Evolutionary conservation across 2,888 invertebrate genomes (phyloP).

Genomic region (Sthenelais limicola): DNA sequence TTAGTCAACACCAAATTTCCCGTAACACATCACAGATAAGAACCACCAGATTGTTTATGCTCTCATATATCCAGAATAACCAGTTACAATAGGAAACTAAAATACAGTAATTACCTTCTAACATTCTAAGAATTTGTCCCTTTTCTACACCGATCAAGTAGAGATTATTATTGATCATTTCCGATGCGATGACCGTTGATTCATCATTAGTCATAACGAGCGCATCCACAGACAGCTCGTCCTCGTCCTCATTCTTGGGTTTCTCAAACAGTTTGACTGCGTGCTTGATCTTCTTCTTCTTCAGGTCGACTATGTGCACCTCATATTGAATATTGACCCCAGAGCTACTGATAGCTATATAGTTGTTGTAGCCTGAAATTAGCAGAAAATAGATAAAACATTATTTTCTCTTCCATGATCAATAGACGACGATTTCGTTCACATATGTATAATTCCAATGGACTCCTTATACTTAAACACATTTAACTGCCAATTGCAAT

Average conservation of each 20-base stretch:
- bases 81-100: too few species aligned
- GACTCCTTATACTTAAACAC: too few species aligned
- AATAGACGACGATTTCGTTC: too few species aligned
- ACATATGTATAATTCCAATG: too few species aligned
- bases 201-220: slow-evolving; percentile 31
- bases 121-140: background rate
- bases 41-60: too few species aligned
- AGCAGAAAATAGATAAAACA: background rate
- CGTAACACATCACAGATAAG: too few species aligned
- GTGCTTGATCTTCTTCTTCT: slow-evolving; percentile 46
- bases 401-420: background rate
- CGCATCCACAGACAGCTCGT: slow-evolving; percentile 26
- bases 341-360: background rate
- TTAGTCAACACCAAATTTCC: too few species aligned
- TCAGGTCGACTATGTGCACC: slow-evolving; percentile 47
- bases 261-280: slow-evolving; percentile 22
- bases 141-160: slow-evolving; percentile 17
- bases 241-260: slow-evolving; percentile 33
- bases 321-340: slow-evolving; percentile 15
- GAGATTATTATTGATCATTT: slow-evolving; percentile 9
- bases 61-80: too few species aligned
- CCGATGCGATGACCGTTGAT: background rate
- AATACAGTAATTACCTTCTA: slow-evolving; percentile 3
- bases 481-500: too few species aligned
- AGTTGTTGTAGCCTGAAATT: slow-evolving; percentile 20